phyloP scores from a whole-genome alignment of 2,888 invertebrate species.

The Sepiola atlantica region DNA sequence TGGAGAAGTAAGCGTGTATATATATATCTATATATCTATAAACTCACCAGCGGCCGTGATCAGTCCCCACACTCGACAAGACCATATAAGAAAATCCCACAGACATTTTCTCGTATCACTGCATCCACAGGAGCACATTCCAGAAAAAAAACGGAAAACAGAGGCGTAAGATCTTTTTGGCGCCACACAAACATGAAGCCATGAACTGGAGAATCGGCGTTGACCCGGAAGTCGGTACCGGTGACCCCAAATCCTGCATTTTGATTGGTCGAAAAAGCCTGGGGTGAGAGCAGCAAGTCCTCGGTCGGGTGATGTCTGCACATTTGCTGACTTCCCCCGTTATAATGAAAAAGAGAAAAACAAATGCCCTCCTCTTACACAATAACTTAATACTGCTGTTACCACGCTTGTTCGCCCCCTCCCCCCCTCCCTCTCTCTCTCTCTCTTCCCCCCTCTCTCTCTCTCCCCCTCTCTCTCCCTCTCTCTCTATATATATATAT shows the following conservation, averaged over 20 bases:
- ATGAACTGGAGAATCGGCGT: conserved; percentile 37
- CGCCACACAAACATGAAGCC: conserved; percentile 36
- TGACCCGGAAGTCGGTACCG: conserved; percentile 39
- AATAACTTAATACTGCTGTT: neutral
- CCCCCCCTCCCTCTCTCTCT: neutral
- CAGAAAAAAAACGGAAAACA: conserved; percentile 40
- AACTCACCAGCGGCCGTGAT: conserved; percentile 43
- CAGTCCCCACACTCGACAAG: conserved; percentile 43
- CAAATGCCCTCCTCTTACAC: neutral
- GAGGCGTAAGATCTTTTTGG: conserved; percentile 8
- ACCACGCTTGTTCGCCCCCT: neutral
- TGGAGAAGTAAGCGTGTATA: no score
- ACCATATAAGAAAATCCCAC: conserved; percentile 33
- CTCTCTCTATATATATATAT: neutral
- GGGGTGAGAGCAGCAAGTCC: conserved; percentile 46
- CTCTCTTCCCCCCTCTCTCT: neutral
- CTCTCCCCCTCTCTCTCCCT: neutral
- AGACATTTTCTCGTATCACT: conserved; percentile 35
- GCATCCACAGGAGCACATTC: conserved; percentile 32
- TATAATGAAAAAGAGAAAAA: neutral
- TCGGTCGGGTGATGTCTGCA: conserved; percentile 37
- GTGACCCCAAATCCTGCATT: conserved; percentile 32
- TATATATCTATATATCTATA: no score
- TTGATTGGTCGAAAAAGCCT: conserved; percentile 8
- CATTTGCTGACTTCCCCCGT: neutral